phyloP scores from a whole-genome alignment of 2,113 vertebrate genomes.

The Mustelus asterias region DNA sequence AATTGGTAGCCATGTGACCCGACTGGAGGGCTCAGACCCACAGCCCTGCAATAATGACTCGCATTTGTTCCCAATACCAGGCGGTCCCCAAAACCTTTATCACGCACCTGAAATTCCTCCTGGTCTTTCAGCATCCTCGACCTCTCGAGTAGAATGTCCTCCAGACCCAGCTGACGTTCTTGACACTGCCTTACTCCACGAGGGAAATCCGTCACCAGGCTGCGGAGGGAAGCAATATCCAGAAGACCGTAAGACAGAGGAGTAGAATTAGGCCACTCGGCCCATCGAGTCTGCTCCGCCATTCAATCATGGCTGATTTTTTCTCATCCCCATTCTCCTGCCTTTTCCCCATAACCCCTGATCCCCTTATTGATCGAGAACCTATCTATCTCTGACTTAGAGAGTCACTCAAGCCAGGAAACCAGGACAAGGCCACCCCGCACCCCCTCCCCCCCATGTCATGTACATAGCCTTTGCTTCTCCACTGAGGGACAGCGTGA shows the following conservation, averaged over 20 bases:
- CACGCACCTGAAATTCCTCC: constrained; percentile 72
- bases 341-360: too few species aligned
- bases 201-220: constrained; percentile 72
- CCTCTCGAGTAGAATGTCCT: constrained; percentile 67
- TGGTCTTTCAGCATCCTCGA: constrained; percentile 62
- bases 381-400: too few species aligned
- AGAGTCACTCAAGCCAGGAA: background rate
- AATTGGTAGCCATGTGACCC: too few species aligned
- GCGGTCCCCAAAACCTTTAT: background rate
- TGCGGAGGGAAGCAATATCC: constrained; percentile 41
- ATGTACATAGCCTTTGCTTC: background rate
- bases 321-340: too few species aligned
- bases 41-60: background rate
- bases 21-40: too few species aligned
- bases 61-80: background rate
- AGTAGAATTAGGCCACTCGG: too few species aligned
- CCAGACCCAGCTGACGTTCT: constrained; percentile 61
- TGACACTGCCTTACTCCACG: constrained; percentile 68
- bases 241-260: background rate
- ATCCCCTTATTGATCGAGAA: too few species aligned
- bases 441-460: too few species aligned
- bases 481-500: background rate
- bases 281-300: too few species aligned
- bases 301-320: too few species aligned
- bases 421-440: too few species aligned